Evolutionary conservation across 2,888 invertebrate species (phyloP).

Genomic region (Neria commutata): DNA sequence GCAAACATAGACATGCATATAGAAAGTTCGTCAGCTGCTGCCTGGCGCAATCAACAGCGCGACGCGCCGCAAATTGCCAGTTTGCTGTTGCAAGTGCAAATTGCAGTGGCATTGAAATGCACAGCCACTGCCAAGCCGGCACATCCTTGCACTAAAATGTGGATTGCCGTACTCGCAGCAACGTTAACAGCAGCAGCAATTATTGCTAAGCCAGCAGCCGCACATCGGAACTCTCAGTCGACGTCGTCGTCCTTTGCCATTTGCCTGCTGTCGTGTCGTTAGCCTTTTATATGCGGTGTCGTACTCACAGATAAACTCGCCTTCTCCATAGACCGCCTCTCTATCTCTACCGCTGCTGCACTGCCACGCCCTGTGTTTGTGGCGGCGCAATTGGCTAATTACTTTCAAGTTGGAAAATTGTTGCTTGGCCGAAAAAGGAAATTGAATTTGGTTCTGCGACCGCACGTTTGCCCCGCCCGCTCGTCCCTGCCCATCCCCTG

Average conservation of each 20-base stretch:
- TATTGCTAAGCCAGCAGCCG: not conserved
- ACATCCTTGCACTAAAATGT: not conserved
- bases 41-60: slow-evolving; percentile 29
- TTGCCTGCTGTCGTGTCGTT: not conserved
- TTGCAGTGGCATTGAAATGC: slow-evolving; percentile 41
- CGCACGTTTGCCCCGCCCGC: not conserved
- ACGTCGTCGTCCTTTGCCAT: too few species aligned
- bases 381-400: slow-evolving; percentile 49
- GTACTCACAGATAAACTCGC: too few species aligned
- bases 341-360: not conserved
- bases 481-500: not conserved
- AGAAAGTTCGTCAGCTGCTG: too few species aligned
- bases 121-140: not conserved
- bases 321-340: not conserved
- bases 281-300: not conserved
- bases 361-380: not conserved
- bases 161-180: slow-evolving; percentile 1
- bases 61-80: slow-evolving; percentile 54
- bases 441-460: slow-evolving; percentile 49
- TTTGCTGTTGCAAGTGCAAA: slow-evolving; percentile 49
- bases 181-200: not conserved
- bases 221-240: not conserved
- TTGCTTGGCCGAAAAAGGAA: slow-evolving; percentile 47
- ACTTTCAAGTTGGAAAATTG: slow-evolving; percentile 57
- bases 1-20: slow-evolving; percentile 1